A percentile compares a stretch with the other conserved stretches of the same genome.
Conservation (phyloP, 2,888 invertebrate species). For the Rhagium mordax region DNA sequence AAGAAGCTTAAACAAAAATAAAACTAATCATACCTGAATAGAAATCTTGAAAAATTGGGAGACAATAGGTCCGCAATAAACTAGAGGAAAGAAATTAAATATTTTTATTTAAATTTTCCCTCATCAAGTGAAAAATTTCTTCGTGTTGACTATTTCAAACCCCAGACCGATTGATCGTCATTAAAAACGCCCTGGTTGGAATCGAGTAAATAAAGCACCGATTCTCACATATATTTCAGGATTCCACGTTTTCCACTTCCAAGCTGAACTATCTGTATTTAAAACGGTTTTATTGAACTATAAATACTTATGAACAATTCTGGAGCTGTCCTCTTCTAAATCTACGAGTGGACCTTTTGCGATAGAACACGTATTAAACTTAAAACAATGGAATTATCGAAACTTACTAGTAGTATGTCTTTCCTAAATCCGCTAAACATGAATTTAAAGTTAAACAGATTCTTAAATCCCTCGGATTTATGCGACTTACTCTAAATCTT, state of each 20-base stretch:
- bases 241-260: not conserved
- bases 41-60: too few species aligned
- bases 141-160: too few species aligned
- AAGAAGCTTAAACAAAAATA: not conserved
- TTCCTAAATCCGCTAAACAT: constrained; percentile 30
- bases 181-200: too few species aligned
- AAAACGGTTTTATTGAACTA: not conserved
- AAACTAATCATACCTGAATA: too few species aligned
- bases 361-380: not conserved
- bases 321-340: not conserved
- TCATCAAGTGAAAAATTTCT: too few species aligned
- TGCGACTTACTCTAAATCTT: constrained; percentile 29
- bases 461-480: constrained; percentile 18
- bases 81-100: too few species aligned
- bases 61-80: too few species aligned
- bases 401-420: constrained; percentile 16
- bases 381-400: constrained; percentile 10
- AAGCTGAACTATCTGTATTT: not conserved
- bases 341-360: not conserved
- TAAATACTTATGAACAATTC: not conserved
- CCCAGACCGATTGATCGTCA: too few species aligned
- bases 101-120: too few species aligned
- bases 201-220: too few species aligned
- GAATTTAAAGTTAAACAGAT: constrained; percentile 35
- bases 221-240: too few species aligned